Conservation (phyloP, 1,140 invertebrate genomes). For the Araneus ventricosus region DNA sequence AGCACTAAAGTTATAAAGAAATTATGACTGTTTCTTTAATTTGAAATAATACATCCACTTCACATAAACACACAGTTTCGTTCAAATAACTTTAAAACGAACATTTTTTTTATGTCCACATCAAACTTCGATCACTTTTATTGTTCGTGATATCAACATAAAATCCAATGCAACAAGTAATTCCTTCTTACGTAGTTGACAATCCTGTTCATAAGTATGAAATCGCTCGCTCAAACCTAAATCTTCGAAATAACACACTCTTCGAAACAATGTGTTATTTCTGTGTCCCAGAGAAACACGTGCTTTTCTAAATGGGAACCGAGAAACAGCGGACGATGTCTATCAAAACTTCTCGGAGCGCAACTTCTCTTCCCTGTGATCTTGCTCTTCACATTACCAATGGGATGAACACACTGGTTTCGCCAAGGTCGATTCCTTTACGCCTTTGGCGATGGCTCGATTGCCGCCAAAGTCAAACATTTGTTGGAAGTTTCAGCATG, state of each 20-base stretch:
- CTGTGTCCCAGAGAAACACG: not conserved
- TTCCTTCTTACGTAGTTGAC: not conserved
- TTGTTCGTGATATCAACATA: not conserved
- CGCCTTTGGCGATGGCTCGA: slow-evolving; percentile 23
- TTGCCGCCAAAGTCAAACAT: slow-evolving; percentile 57
- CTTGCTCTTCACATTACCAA: slow-evolving; percentile 24
- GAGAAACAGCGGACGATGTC: not conserved
- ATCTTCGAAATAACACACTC: not conserved
- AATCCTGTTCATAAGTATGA: not conserved
- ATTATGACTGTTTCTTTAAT: too few relatives aligned
- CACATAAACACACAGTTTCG: too few relatives aligned
- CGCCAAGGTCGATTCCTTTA: slow-evolving; percentile 35
- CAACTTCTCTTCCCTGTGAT: slow-evolving; percentile 20
- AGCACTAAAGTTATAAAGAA: too few relatives aligned
- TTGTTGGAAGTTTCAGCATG: not conserved
- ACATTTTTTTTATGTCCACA: not conserved
- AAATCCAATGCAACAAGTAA: not conserved
- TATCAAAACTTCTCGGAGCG: slow-evolving; percentile 39
- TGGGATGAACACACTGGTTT: slow-evolving; percentile 32
- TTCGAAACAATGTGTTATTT: not conserved
- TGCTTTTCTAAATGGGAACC: not conserved
- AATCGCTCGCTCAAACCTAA: not conserved
- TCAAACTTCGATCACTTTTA: not conserved
- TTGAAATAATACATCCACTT: too few relatives aligned
- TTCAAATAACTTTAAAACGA: not conserved